Evolutionary conservation across 1,140 invertebrate genomes (phyloP), one percentile per base, ranked within the genome.

Genomic region (Spodoptera litura): DNA sequence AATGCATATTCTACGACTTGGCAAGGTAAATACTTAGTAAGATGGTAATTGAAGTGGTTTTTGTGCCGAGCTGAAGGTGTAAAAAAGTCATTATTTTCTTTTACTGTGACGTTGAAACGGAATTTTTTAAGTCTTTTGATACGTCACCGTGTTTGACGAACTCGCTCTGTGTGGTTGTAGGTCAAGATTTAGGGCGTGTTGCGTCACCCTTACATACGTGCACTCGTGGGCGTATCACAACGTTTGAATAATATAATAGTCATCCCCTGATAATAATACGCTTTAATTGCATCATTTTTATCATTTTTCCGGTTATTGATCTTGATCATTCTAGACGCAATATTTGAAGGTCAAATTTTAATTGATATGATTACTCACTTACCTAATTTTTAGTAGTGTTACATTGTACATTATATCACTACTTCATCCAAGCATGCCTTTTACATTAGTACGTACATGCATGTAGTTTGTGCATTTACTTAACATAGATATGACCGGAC

Each of bases 141-240:
- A n/a, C 13, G 31, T 38, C n/a, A 11, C 38, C 3, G 15, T 64
- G 35, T 64, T 15, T 20, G 15, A 44, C 61, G 35, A 49, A 44
- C 35, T 20, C 13, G 20, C 9, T 15, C n/a, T 4, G n/a, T 15
- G 38, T 20, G 38, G 13, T 9, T 64, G 35, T 20, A 64, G 61
- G 61, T 64, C 61, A 64, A 64, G 61, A 64, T 64, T 64, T 64
- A 64, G 61, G 61, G 61, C 61, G n/a, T 3, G n/a, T 64, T 64
- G 31, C 61, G 38, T 64, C 61, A 64, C 27, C 35, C 61, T 62
- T 49, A 10, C 61, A 64, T 13, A 44, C n/a, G 35, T 64, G 61
- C 58, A 49, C 9, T 8, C 10, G 59, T 15, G 38, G 38, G 38
- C 38, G 38, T 44, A 44, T 44, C 38, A 8, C 15, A 62, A 64